Base-by-base conservation (phyloP, 1,140 invertebrate species). In the Drosophila sp. region DNA sequence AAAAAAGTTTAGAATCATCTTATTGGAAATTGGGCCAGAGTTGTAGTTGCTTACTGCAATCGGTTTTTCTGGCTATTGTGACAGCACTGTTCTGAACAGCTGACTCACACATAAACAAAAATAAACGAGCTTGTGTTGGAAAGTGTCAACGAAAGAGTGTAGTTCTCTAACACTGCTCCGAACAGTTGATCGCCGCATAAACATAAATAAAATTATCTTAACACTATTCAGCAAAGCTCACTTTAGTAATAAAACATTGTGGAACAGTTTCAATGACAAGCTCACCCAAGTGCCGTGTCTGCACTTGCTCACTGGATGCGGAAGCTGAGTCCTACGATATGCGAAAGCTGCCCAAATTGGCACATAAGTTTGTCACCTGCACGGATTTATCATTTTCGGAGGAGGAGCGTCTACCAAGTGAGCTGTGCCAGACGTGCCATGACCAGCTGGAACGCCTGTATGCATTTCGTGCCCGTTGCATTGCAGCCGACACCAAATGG, bases 401-500 rank as follows among this genome's bases (percentile, higher is more conserved):
- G 8, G 64, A 64, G 27, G 11, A 40, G 7, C 7, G 66, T 0
- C 8, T 87, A n/a, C 75, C 90, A 13, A 78, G 72, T 36, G 51
- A 65, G 8, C 43, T 91, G 0, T 91, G 90, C 16, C 34, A 38
- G 8, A 8, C 18, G 0, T 91, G 90, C 46, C 76, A 59, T 14
- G 50, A 78, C 14, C 59, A 84, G 14, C 13, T 91, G 25, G 72
- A 75, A 4, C 63, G 75, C n/a, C 72, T 73, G 11, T 72, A 81
- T 50, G 57, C 71, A 45, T 91, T 91, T 18, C 89, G 80, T 14
- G 53, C 63, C 16, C 63, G 67, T 2, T 90, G 90, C 63, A 58
- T 80, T 9, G 54, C 64, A 4, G 62, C 86, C 4, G 79, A 83
- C 7, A 63, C 69, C 0, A 58, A 63, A 7, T 83, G 67, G 70